Conservation (phyloP, 2,113 vertebrate genomes). For the Pollachius pollachius region DNA sequence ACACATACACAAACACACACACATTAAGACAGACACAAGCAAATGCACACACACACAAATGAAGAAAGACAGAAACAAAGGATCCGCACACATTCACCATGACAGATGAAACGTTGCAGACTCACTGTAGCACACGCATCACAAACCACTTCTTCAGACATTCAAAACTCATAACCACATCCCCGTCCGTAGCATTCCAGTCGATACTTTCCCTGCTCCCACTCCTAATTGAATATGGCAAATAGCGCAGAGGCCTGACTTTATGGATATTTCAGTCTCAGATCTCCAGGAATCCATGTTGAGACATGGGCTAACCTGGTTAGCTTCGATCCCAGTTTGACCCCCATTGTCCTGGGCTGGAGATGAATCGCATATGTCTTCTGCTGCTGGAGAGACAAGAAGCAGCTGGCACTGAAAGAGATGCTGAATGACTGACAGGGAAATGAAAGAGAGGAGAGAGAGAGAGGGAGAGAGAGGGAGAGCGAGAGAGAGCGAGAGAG, state of each 20-base stretch:
- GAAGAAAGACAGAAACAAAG: not conserved
- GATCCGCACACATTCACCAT: slow-evolving; percentile 2
- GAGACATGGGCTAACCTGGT: slow-evolving; percentile 46
- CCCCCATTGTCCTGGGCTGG: slow-evolving; percentile 55
- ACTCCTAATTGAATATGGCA: too few relatives aligned
- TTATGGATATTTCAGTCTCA: slow-evolving; percentile 50
- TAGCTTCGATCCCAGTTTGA: slow-evolving; percentile 57
- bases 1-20: not conserved
- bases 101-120: not conserved
- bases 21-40: not conserved
- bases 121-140: not conserved
- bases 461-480: slow-evolving; percentile 22
- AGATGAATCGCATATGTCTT: slow-evolving; percentile 51
- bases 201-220: too few relatives aligned
- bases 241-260: slow-evolving; percentile 25
- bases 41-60: not conserved
- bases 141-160: not conserved
- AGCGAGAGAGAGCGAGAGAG: not conserved
- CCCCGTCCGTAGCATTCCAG: not conserved
- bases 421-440: slow-evolving; percentile 50
- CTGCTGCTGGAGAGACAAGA: slow-evolving; percentile 26
- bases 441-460: slow-evolving; percentile 18
- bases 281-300: slow-evolving; percentile 36
- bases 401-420: slow-evolving; percentile 44
- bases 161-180: not conserved